Evolutionary conservation across 2,113 vertebrate genomes (phyloP), one percentile per base, ranked within the genome.

Genomic region (Lampris incognitus): DNA sequence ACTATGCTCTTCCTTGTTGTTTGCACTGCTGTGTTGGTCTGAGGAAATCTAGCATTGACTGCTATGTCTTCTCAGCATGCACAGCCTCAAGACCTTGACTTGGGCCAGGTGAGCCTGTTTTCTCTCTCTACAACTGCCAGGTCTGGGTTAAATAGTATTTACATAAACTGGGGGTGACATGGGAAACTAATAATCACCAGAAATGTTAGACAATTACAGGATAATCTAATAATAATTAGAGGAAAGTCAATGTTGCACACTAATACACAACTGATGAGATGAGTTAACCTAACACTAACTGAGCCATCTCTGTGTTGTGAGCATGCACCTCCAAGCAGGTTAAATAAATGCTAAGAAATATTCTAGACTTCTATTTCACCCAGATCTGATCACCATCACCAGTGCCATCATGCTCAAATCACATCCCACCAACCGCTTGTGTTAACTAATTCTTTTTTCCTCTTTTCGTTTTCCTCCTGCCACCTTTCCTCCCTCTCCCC

Each of bases 61-160:
- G 85, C 94, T 96, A 93, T 95, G 87, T 96, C 91, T 96, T 93
- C 94, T 89, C 90, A 96, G 95, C 92, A 88, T 91, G 89, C 90
- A 83, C 91, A 92, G 87, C 94, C 93, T 84, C 80, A 82, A 94
- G 96, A 96, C 90, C 87, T 89, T 92, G 92, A 94, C 85, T 94
- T 87, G 82, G 90, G 94, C 89, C 94, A 96, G 96, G 95, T 96
- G 96, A 97, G 95, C 88, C 88, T 66, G 66, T 70, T 71, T 78
- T 82, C 79, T 75, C 80, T 85, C 50, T 73, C 73, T 84, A 24
- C 66, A 4, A 36, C 76, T 41, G 63, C 24, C 64, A 86, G 81
- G 76, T 54, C 44, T 51, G 24, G 79, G 66, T 88, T 83, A 87
- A 82, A 82, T 67, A 71, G 84, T 84, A 56, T 65, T 65, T 65